phyloP scores from a whole-genome alignment of 2,888 invertebrate genomes.

The Argyresthia goedartella region DNA sequence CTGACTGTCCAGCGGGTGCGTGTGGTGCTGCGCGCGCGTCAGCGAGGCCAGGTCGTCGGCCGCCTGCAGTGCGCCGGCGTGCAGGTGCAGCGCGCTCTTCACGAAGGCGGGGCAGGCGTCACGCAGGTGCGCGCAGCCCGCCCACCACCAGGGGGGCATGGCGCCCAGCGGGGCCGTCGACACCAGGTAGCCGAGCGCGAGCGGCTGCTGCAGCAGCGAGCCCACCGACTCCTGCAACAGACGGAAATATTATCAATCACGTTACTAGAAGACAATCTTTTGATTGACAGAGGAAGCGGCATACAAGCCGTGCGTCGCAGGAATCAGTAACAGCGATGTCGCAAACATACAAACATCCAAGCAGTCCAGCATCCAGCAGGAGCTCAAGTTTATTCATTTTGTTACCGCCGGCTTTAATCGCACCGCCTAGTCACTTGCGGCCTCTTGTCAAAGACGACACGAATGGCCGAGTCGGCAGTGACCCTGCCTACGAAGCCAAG shows the following conservation, averaged over 20 bases:
- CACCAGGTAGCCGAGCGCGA: conserved; percentile 97
- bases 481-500: too few species aligned
- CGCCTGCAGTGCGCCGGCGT: conserved; percentile 89
- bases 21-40: conserved; percentile 77
- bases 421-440: too few species aligned
- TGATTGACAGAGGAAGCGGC: too few species aligned
- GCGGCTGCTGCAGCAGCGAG: conserved; percentile 94
- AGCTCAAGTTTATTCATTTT: too few species aligned
- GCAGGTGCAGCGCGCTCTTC: conserved; percentile 96
- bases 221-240: conserved; percentile 82
- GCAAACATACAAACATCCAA: too few species aligned
- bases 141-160: conserved; percentile 99
- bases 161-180: conserved; percentile 95
- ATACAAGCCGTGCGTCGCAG: too few species aligned
- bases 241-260: neutral
- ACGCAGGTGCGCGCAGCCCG: conserved; percentile 90
- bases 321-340: too few species aligned
- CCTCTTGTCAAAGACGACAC: too few species aligned
- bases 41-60: conserved; percentile 90
- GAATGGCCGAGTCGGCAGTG: too few species aligned
- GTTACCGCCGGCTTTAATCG: too few species aligned
- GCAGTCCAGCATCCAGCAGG: too few species aligned
- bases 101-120: conserved; percentile 93
- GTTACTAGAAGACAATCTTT: too few species aligned
- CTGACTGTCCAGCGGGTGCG: conserved; percentile 96